Base-by-base conservation (phyloP, 2,888 invertebrate species). In the Phengaris alcon region DNA sequence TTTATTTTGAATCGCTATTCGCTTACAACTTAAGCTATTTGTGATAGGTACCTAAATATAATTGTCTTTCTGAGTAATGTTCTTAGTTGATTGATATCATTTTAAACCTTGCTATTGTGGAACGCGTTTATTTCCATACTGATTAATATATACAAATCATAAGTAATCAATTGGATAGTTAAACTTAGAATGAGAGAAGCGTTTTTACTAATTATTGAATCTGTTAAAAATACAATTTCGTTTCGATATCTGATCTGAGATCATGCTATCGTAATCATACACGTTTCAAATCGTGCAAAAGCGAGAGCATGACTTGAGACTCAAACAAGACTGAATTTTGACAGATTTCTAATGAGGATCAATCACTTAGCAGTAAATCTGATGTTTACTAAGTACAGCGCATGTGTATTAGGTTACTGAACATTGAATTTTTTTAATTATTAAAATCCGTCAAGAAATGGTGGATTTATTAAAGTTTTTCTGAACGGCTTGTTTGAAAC, bases 41-140 rank as follows among this genome's bases (percentile, higher is more conserved):
- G 64, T 15, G 0, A 13, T 64, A 22, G 22, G 22, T 22, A 35
- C 35, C 4, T 35, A 64, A 64, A 13, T 64, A 44, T 64, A 44
- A 64, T 64, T 44, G 64, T 64, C 59, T 59, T 22, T 59, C 64
- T 64, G 35, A 64, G 64, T 64, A 64, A 64, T 64, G 13, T 64
- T 64, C 64, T 12, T 12, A 64, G 35, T 6, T 64, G 22, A 64
- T 64, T 35, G 12, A 64, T 64, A 64, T 35, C 35, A 44, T 64
- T 64, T 64, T 64, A 64, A 64, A 64, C 64, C 35, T 64, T 64
- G 64, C 64, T 64, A 64, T 64, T 64, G 12, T 64, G 12, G 2
- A 52, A 64, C 35, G 13, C 13, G 35, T 64, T 64, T 35, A 44
- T 64, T 64, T 64, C 35, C 35, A 64, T 44, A 10, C 10, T 9